Base-by-base conservation (phyloP, 2,888 invertebrate species). In the Oxycera nigricornis region DNA sequence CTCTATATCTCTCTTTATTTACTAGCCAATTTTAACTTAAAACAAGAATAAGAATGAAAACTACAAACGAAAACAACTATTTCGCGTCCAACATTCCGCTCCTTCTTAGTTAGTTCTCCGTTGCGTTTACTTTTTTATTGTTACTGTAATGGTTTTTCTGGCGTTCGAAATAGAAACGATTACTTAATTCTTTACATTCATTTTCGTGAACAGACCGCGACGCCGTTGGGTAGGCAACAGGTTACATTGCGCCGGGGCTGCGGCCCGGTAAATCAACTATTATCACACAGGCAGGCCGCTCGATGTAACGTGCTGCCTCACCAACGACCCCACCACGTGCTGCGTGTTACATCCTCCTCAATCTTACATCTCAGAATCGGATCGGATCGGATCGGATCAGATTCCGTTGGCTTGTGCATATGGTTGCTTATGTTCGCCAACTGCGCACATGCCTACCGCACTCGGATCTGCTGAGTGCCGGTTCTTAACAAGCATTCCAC, bases 251-350 rank as follows among this genome's bases (percentile, higher is more conserved):
- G 41, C 65, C 65, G 2, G 22, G 24, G 30, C 65, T 35, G 74
- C 75, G 76, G 76, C 75, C 72, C 70, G 70, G 76, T 75, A 76
- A 76, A 76, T 76, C 75, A 76, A 76, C 76, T 76, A 76, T 76
- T 74, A 76, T 76, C 76, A 76, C 76, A 76, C 76, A 76, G 76
- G 76, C 76, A 76, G 70, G 75, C 76, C 76, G 75, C 39, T 75
- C 75, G 73, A 72, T 62, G 59, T 73, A 74, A 74, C 73, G 68
- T 75, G 76, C 74, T 76, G n/a, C 52, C 70, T 14, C 30, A 35
- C 31, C 52, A 70, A 70, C 24, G 55, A 39, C 24, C 55, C 3
- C 24, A 17, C 24, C 55, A 9, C 62, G 35, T 57, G 24, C 24
- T 24, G 24, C 20, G 14, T 24, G 20, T 17, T 35, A 26, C n/a